Evolutionary conservation across 2,888 invertebrate species (phyloP).

Genomic region (Himalopsyche tibetana): DNA sequence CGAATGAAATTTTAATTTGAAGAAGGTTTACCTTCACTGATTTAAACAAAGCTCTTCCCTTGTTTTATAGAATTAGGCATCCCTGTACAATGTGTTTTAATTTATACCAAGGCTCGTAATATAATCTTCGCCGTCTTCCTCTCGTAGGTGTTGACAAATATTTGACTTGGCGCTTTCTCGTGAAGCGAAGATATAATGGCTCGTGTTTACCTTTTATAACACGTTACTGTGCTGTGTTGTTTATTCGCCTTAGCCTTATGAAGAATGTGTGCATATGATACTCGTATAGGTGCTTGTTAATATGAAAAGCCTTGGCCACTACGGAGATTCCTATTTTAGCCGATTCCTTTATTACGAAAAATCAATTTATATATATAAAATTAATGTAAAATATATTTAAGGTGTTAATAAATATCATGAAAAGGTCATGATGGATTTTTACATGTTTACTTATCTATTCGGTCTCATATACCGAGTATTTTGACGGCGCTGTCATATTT

Average conservation of each 20-base stretch:
- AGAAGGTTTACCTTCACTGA: no score
- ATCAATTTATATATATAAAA: no score
- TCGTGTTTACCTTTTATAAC: conserved; percentile 30
- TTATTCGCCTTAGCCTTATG: not conserved
- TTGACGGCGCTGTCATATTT: no score
- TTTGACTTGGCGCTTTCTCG: conserved; percentile 47
- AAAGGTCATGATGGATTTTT: no score
- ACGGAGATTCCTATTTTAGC: no score
- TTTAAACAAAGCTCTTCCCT: not conserved
- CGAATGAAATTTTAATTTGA: no score
- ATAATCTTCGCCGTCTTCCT: conserved; percentile 16
- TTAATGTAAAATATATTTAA: no score
- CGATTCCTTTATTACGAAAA: no score
- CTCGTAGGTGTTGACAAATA: conserved; percentile 51
- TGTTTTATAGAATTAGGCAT: not conserved
- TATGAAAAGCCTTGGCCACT: no score
- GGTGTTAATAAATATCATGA: no score
- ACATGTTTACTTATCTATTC: no score
- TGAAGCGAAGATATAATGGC: conserved; percentile 1
- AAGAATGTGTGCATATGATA: not conserved
- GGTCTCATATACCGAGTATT: no score
- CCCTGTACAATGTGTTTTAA: not conserved
- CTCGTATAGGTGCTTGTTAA: not conserved
- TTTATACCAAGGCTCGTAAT: not conserved
- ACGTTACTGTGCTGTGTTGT: not conserved